Evolutionary conservation across 2,113 vertebrate species (phyloP).

Genomic region (Mixornis gularis): DNA sequence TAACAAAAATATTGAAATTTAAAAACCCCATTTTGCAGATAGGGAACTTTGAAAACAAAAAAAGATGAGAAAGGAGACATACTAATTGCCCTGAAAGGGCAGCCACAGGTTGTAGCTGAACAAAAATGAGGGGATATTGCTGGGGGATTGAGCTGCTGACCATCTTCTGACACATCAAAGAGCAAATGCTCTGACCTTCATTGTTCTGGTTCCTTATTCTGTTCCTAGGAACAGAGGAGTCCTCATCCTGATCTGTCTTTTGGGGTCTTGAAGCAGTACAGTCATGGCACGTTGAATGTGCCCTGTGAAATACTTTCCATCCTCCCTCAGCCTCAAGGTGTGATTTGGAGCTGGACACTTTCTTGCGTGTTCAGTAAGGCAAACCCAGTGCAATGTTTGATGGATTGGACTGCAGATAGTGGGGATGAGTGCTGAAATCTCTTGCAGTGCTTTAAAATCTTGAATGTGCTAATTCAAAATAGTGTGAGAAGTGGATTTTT

Average conservation of each 20-base stretch:
- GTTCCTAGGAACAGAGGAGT: neutral
- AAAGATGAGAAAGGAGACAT: neutral
- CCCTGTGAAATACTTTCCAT: neutral
- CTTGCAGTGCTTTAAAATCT: neutral
- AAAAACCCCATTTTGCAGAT: neutral
- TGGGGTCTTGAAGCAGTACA: neutral
- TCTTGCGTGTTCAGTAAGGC: neutral
- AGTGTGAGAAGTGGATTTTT: neutral
- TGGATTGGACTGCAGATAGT: neutral
- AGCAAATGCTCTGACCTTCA: neutral
- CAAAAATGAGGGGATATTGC: neutral
- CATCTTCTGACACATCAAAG: neutral
- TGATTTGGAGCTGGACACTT: neutral
- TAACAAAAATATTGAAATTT: neutral
- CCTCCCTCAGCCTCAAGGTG: neutral
- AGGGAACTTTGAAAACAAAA: neutral
- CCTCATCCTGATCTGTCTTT: neutral
- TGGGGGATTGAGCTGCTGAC: neutral
- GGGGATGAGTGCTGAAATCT: neutral
- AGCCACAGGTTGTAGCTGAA: neutral
- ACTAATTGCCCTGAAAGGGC: neutral
- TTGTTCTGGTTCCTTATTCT: neutral
- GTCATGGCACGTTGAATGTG: rapidly evolving
- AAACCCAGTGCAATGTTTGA: neutral
- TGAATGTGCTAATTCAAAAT: neutral